Evolutionary conservation across 2,797 vertebrate genomes (phyloP).

Genomic region (Bufotes viridis): DNA sequence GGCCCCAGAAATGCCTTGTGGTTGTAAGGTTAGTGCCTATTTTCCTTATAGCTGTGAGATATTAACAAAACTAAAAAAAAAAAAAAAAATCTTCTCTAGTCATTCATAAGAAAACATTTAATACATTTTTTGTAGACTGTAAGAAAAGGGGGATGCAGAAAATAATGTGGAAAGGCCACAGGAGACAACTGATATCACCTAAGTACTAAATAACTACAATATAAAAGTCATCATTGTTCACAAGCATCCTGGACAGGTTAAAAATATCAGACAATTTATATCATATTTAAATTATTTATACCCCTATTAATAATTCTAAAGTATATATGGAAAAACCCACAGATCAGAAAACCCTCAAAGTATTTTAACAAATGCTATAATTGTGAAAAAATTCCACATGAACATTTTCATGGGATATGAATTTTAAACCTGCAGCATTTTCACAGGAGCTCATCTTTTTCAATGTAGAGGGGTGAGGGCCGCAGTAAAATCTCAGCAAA

Average conservation of each 20-base stretch:
- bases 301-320: not conserved
- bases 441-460: no score
- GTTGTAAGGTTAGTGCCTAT: not conserved
- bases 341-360: no score
- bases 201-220: not conserved
- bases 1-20: conserved; percentile 54
- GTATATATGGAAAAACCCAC: not conserved
- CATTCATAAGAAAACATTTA: not conserved
- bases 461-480: no score
- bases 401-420: no score
- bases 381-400: no score
- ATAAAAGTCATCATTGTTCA: not conserved
- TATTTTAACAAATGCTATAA: no score
- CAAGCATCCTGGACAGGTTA: not conserved
- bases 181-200: not conserved
- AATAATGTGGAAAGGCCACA: not conserved
- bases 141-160: not conserved
- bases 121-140: not conserved
- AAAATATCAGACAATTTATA: not conserved
- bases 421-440: no score
- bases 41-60: not conserved
- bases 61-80: not conserved
- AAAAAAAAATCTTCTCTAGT: not conserved
- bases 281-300: not conserved
- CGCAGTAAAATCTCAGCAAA: no score